Evolutionary conservation across 2,113 vertebrate species (phyloP).

Genomic region (Azemiops feae): DNA sequence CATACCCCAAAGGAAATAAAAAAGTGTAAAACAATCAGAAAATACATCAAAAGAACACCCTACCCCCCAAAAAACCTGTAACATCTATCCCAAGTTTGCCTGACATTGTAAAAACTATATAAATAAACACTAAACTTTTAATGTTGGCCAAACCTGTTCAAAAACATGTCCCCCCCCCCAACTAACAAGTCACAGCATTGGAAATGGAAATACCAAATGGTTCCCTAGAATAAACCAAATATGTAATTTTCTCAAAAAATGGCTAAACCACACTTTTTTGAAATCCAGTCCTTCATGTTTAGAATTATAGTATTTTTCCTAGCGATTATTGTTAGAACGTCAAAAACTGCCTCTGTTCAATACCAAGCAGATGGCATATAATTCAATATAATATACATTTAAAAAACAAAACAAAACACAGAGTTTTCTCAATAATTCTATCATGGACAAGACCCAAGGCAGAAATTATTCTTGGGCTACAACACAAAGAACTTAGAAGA

Average conservation of each 20-base stretch:
- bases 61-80: not conserved
- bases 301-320: not conserved
- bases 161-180: not conserved
- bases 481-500: no score
- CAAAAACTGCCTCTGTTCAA: not conserved
- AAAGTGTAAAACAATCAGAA: not conserved
- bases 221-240: not conserved
- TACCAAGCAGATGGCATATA: not conserved
- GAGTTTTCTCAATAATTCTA: not conserved
- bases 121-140: not conserved
- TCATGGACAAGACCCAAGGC: not conserved
- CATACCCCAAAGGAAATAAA: not conserved
- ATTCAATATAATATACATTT: not conserved
- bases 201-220: not conserved
- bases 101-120: not conserved
- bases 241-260: not conserved
- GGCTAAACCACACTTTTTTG: not conserved
- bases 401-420: no score
- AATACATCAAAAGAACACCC: not conserved
- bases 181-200: not conserved
- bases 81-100: not conserved
- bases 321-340: not conserved
- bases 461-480: no score
- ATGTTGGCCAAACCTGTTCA: not conserved
- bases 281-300: not conserved